A percentile compares a stretch with the other conserved stretches of the same genome.
Evolutionary conservation across 2,888 invertebrate genomes (phyloP).

Genomic region (Xestia xanthographa): DNA sequence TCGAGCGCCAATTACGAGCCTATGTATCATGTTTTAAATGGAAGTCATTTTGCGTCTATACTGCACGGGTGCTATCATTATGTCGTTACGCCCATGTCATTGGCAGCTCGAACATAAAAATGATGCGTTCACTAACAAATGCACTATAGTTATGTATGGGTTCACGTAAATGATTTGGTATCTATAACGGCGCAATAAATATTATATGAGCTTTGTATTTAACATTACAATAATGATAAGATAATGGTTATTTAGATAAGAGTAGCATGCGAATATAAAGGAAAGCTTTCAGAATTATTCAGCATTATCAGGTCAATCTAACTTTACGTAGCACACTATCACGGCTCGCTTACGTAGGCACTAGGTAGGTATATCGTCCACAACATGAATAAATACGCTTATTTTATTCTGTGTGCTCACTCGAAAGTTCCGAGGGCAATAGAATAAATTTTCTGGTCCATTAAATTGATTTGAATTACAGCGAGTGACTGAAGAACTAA

Average conservation of each 20-base stretch:
- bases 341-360: constrained; percentile 1
- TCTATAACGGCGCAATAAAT: constrained; percentile 47
- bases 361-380: neutral
- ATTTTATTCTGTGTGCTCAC: constrained; percentile 37
- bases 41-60: constrained; percentile 28
- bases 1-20: constrained; percentile 73
- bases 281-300: constrained; percentile 59
- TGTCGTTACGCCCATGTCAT: constrained; percentile 16
- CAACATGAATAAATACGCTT: constrained; percentile 27
- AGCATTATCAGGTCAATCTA: constrained; percentile 49
- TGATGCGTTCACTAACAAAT: constrained; percentile 15
- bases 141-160: constrained; percentile 18
- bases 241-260: constrained; percentile 53
- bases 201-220: constrained; percentile 53
- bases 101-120: constrained; percentile 6
- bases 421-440: constrained; percentile 67
- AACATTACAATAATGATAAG: constrained; percentile 58
- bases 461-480: constrained; percentile 79
- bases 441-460: constrained; percentile 82
- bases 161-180: constrained; percentile 30
- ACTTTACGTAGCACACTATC: constrained; percentile 18
- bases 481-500: constrained; percentile 76
- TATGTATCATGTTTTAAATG: constrained; percentile 75
- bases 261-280: constrained; percentile 41
- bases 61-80: constrained; percentile 38